Conservation (phyloP, 1,140 invertebrate genomes). For the Heterodera carotae region DNA sequence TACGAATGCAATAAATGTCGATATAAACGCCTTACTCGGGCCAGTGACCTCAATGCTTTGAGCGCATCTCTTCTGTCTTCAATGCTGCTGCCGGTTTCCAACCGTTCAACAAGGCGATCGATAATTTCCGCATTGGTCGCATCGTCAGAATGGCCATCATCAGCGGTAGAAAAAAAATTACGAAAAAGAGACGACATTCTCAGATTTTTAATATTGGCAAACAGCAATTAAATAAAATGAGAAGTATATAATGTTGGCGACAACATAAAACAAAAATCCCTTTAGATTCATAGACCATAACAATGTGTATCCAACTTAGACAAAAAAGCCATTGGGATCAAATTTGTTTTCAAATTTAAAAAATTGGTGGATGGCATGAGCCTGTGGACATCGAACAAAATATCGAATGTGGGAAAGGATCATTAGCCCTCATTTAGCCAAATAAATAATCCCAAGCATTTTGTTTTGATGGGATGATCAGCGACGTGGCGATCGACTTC, state of each 20-base stretch:
- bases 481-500: conserved; percentile 31
- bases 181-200: conserved; percentile 60
- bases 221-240: no score
- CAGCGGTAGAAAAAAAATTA: conserved; percentile 57
- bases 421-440: not conserved
- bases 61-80: conserved; percentile 95
- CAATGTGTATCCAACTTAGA: no score
- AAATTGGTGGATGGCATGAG: not conserved
- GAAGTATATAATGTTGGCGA: no score
- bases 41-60: conserved; percentile 87
- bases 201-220: no score
- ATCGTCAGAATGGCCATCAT: conserved; percentile 37
- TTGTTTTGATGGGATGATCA: conserved; percentile 1
- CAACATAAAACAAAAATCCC: no score
- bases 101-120: conserved; percentile 85
- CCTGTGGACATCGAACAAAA: not conserved
- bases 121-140: conserved; percentile 68
- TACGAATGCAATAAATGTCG: not conserved
- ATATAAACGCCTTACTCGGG: conserved; percentile 69
- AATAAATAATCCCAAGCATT: not conserved
- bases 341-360: no score
- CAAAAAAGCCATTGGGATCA: no score
- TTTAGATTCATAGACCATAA: no score
- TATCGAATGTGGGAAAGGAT: not conserved
- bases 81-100: conserved; percentile 85